Evolutionary conservation across 2,113 vertebrate genomes (phyloP).

Genomic region (Todiramphus saurophagus): DNA sequence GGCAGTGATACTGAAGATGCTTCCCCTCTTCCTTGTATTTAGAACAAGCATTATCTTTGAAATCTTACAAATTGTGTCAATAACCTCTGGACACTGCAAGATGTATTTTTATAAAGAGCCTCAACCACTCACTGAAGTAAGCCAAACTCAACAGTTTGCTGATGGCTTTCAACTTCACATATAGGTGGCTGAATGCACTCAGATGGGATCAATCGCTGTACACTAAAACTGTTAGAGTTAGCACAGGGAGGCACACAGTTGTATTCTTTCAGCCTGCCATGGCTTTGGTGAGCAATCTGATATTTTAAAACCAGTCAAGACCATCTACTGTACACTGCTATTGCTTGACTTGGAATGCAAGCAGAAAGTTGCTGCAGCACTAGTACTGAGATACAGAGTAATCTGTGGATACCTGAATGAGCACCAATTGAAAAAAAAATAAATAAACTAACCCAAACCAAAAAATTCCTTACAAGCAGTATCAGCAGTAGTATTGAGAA

Average conservation of each 20-base stretch:
- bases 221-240: background rate
- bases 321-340: rapidly evolving
- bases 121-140: background rate
- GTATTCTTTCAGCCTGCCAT: background rate
- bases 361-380: background rate
- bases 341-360: background rate
- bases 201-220: background rate
- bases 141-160: background rate
- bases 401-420: background rate
- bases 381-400: background rate
- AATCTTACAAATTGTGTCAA: background rate
- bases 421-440: too few species aligned
- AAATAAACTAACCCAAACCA: background rate
- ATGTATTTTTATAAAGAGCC: background rate
- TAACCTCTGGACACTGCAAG: background rate
- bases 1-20: background rate
- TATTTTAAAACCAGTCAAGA: background rate
- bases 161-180: background rate
- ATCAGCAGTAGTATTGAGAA: background rate
- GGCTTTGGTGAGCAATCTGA: background rate
- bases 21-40: background rate
- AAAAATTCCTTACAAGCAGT: background rate
- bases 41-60: background rate
- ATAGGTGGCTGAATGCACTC: rapidly evolving
- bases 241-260: background rate